Conservation (phyloP, 2,797 vertebrate species). For the Bufotes viridis region DNA sequence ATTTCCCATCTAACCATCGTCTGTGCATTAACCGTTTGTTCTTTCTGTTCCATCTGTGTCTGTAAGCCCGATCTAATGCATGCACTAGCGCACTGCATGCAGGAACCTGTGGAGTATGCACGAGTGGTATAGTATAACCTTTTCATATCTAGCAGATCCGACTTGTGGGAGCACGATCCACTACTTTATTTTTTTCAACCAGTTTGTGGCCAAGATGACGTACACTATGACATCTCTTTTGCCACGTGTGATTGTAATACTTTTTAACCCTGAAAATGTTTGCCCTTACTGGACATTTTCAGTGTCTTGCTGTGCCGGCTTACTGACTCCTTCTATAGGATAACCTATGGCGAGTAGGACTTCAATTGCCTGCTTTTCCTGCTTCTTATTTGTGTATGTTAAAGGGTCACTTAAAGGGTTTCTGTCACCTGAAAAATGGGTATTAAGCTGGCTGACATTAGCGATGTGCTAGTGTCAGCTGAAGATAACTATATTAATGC, state of each 20-base stretch:
- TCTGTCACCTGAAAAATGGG: too few species aligned
- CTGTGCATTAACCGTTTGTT: conserved; percentile 57
- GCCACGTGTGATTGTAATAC: background rate
- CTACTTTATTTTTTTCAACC: background rate
- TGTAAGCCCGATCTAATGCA: conserved; percentile 86
- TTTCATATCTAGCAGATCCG: conserved; percentile 64
- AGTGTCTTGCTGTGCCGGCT: background rate
- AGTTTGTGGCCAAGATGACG: conserved; percentile 14
- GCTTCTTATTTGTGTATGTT: background rate
- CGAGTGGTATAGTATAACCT: conserved; percentile 81
- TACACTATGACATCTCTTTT: conserved; percentile 13
- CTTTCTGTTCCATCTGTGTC: conserved; percentile 69
- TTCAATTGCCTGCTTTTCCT: background rate
- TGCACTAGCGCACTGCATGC: conserved; percentile 82
- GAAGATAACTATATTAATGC: too few species aligned
- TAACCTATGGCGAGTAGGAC: background rate
- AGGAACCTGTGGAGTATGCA: conserved; percentile 82
- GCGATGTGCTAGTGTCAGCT: too few species aligned
- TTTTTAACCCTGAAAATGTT: conserved; percentile 44
- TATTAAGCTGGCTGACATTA: too few species aligned
- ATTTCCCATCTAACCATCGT: conserved; percentile 65
- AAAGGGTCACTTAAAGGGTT: too few species aligned
- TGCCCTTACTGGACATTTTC: conserved; percentile 21
- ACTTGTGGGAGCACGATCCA: conserved; percentile 64
- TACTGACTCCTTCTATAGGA: background rate